Conservation (phyloP, 2,797 vertebrate genomes). For the Urophycis tenuis region DNA sequence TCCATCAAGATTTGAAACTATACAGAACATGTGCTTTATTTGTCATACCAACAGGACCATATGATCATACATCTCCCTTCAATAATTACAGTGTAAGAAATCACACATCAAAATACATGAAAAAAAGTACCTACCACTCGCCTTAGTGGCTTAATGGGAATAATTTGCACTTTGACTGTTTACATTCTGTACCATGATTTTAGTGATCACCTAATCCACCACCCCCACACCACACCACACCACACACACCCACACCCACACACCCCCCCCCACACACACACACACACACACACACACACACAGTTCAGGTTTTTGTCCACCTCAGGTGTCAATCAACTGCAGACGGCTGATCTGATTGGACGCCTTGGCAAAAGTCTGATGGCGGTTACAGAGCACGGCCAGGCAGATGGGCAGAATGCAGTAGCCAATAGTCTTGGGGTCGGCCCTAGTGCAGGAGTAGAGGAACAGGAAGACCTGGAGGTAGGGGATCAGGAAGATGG, state of each 20-base stretch:
- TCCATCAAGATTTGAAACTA: not conserved
- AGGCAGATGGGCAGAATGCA: slow-evolving; percentile 92
- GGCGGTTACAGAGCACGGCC: slow-evolving; percentile 86
- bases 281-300: too few relatives aligned
- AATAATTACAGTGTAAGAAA: not conserved
- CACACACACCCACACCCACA: too few relatives aligned
- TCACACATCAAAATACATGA: not conserved
- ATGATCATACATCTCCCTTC: not conserved
- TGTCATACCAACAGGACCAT: not conserved
- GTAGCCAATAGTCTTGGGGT: slow-evolving; percentile 90
- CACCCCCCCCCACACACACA: too few relatives aligned
- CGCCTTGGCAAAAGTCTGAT: slow-evolving; percentile 78
- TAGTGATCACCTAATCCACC: not conserved
- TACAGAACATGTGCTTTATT: slow-evolving; percentile 1
- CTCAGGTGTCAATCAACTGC: slow-evolving; percentile 83
- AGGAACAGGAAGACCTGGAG: slow-evolving; percentile 95
- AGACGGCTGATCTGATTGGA: slow-evolving; percentile 85
- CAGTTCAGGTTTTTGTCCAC: not conserved
- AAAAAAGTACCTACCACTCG: not conserved
- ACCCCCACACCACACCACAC: not conserved
- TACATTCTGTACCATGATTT: not conserved
- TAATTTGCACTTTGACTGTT: not conserved
- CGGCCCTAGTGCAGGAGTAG: slow-evolving; percentile 92
- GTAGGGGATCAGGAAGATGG: slow-evolving; percentile 87
- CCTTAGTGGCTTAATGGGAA: not conserved